Base-by-base conservation (phyloP, 2,113 vertebrate genomes). In the Tringa solitaria region DNA sequence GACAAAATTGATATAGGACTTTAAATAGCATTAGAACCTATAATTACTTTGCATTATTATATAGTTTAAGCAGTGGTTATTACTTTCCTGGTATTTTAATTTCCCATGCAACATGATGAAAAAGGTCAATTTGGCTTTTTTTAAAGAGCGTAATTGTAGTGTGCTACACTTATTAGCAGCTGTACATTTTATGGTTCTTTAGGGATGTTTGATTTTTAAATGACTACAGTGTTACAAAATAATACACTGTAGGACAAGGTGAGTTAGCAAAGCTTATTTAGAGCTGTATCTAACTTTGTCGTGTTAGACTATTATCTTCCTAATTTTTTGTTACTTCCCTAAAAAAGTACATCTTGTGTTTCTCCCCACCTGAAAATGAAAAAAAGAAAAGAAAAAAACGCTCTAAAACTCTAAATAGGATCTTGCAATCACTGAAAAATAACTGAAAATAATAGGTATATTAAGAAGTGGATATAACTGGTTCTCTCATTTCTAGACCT, bases 31-130 rank as follows among this genome's bases (percentile, higher is more conserved):
- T 96, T 97, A 98, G 89, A 97, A 96, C 96, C 92, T 97, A 96
- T 97, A 98, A 97, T 98, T 98, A 97, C 97, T 97, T 97, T 96
- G 97, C 95, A 97, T 98, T 97, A 98, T 97, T 97, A 97, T 97
- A 95, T 97, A 97, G 96, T 97, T 98, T 97, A 98, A 97, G 93
- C 92, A 96, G 93, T 81, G 92, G 88, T 97, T 98, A 98, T 97
- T 92, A 96, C 95, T 97, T 98, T 97, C 97, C 91, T 97, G 97
- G 97, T 98, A 98, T 97, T 98, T 98, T 97, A 97, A 97, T 98
- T 97, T 98, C 98, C 97, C 95, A 92, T 94, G 96, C 94, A 97
- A 96, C 94, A 89, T 91, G 96, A 97, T 96, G 97, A 97, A 97
- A 97, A 97, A 97, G 97, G 97, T 97, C 97, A 97, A 95, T 97